Evolutionary conservation across 2,113 vertebrate species (phyloP).

Genomic region (Apistogramma diplotaenia): DNA sequence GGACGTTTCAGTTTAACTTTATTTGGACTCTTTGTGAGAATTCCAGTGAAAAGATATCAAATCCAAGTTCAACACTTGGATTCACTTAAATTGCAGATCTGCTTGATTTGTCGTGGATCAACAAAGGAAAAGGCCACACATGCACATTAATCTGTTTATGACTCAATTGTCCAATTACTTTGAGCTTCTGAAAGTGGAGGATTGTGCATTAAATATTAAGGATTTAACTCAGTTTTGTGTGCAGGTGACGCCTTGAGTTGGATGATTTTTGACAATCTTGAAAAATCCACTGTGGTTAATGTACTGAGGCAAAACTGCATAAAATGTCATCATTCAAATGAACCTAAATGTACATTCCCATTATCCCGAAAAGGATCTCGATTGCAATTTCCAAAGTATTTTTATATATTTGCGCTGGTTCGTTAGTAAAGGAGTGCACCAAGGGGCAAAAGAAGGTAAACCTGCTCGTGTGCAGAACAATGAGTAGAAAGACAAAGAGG

Average conservation of each 20-base stretch:
- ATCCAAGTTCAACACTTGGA: no score
- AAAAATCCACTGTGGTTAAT: rapidly evolving
- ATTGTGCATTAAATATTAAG: no score
- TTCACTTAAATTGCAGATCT: no score
- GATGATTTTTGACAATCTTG: no score
- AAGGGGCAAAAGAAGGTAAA: background rate
- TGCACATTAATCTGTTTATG: background rate
- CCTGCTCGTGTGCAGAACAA: background rate
- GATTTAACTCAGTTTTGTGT: no score
- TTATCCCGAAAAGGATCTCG: background rate
- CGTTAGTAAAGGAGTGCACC: background rate
- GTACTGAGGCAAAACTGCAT: background rate
- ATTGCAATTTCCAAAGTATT: background rate
- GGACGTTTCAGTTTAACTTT: rapidly evolving
- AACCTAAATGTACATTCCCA: background rate
- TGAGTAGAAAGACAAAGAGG: background rate
- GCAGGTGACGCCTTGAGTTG: no score
- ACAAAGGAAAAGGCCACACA: background rate
- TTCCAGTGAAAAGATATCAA: no score
- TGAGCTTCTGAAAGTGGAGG: background rate
- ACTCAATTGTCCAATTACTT: background rate
- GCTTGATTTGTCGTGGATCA: background rate
- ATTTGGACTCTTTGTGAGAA: background rate
- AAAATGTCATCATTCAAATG: background rate
- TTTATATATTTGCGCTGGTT: background rate